Evolutionary conservation across 2,888 invertebrate genomes (phyloP).

Genomic region (Pilophorus perplexus): DNA sequence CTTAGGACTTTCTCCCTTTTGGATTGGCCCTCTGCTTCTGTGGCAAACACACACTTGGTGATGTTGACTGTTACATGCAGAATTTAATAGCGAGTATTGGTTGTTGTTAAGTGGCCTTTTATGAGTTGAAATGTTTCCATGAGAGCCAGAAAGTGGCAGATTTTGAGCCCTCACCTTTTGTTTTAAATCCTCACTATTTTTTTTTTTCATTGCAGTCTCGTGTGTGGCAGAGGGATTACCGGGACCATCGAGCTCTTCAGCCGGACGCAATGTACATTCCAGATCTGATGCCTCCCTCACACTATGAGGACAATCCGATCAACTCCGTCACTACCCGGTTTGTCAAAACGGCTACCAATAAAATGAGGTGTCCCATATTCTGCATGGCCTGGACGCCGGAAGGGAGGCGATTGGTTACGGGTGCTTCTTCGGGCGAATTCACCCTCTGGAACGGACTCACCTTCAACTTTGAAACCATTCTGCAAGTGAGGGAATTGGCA

Average conservation of each 20-base stretch:
- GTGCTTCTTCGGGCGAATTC: slow-evolving; percentile 98
- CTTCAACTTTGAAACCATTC: slow-evolving; percentile 99
- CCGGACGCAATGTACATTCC: slow-evolving; percentile 95
- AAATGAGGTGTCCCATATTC: slow-evolving; percentile 99
- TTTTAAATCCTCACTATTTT: neutral
- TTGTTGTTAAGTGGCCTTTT: too few relatives aligned
- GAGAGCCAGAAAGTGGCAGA: too few relatives aligned
- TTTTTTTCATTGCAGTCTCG: slow-evolving; percentile 64
- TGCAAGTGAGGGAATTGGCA: slow-evolving; percentile 72
- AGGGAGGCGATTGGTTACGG: slow-evolving; percentile 94
- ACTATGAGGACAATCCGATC: slow-evolving; percentile 90
- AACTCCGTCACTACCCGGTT: slow-evolving; percentile 94
- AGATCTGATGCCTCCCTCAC: slow-evolving; percentile 89
- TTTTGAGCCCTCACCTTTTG: too few relatives aligned
- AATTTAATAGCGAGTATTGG: too few relatives aligned
- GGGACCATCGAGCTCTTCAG: slow-evolving; percentile 85
- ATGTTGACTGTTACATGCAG: too few relatives aligned
- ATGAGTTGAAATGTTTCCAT: too few relatives aligned
- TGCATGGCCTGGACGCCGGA: slow-evolving; percentile 99
- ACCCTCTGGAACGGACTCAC: slow-evolving; percentile 99
- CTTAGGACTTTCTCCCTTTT: too few relatives aligned
- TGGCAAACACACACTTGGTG: too few relatives aligned
- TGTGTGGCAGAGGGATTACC: slow-evolving; percentile 90
- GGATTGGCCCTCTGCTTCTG: too few relatives aligned
- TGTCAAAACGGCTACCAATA: slow-evolving; percentile 99